Base-by-base conservation (phyloP, 2,888 invertebrate genomes). In the Melanotus villosus region DNA sequence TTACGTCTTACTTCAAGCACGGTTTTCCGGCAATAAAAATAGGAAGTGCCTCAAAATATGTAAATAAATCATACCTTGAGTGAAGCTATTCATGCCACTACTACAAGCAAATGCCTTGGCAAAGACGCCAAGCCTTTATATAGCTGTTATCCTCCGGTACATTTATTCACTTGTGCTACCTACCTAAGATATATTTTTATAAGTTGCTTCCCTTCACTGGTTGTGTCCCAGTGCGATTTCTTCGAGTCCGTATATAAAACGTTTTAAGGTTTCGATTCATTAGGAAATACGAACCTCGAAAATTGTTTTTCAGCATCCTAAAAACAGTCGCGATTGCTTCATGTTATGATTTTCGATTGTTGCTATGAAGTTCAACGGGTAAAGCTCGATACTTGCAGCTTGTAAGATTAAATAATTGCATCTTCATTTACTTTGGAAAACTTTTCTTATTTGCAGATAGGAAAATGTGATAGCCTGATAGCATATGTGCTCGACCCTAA, bases 161-260 rank as follows among this genome's bases (percentile, higher is more conserved):
- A 47, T 65, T 65, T 73, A 65, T 73, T 71, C 71, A 72, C 72
- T 67, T 70, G 60, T 74, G 63, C 73, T 75, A 77, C 76, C 76
- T 75, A 77, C 77, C 76, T 75, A 73, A 72, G 72, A 74, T 65
- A 71, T 68, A 77, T 76, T 76, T 77, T 77, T 77, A 75, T 75
- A 71, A 67, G 68, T 57, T 65, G 70, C 67, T 73, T 77, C 77
- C 77, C 77, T 77, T 77, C 77, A 76, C 77, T 57, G 64, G 60
- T 68, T 45, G 62, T 59, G 43, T 54, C 59, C 64, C 67, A 57
- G 38, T 70, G 60, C 60, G 60, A 60, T 65, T 69, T 60, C 54
- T 69, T 60, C 38, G 32, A 34, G 26, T 57, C n/a, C 23, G 19
- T 19, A 43, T 9, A 19, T 10, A 43, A 41, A 41, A 7, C 1